These are phyloP conservation scores for Rotaria socialis DNA, from an alignment of 2,888 invertebrate species.

Conservation along the genomic window DNA sequence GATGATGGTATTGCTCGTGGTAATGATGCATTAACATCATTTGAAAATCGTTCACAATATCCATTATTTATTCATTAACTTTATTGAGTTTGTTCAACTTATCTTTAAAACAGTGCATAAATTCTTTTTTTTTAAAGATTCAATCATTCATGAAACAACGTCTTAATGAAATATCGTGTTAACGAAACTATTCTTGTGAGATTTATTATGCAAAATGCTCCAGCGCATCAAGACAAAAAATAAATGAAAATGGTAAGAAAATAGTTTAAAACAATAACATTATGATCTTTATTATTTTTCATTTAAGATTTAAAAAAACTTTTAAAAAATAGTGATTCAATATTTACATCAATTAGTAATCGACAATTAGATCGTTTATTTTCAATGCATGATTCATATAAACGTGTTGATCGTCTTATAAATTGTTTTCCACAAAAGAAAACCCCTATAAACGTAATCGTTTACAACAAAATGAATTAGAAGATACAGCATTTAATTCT, in stretches of 20 bases:
- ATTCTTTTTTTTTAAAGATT: too few relatives aligned
- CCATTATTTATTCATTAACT: constrained; percentile 78
- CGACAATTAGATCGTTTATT: constrained; percentile 59
- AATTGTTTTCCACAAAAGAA: constrained; percentile 64
- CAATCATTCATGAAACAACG: constrained; percentile 82
- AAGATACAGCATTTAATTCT: constrained; percentile 59
- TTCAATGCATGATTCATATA: constrained; percentile 61
- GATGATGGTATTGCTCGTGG: constrained; percentile 69
- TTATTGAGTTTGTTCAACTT: constrained; percentile 68
- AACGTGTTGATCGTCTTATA: constrained; percentile 52
- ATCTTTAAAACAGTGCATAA: background rate
- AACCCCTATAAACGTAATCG: constrained; percentile 38
- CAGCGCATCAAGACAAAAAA: constrained; percentile 67
- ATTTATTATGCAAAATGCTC: constrained; percentile 61
- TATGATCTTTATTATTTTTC: background rate
- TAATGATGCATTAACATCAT: constrained; percentile 74
- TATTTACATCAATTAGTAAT: background rate
- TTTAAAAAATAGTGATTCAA: constrained; percentile 3
- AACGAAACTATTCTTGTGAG: constrained; percentile 62
- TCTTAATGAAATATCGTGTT: constrained; percentile 67
- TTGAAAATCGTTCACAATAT: constrained; percentile 78
- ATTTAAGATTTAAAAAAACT: constrained; percentile 17
- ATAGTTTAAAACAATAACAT: background rate
- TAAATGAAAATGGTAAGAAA: constrained; percentile 66
- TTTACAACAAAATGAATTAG: constrained; percentile 27